Evolutionary conservation across 1,140 invertebrate species (phyloP).

Genomic region (Drosophila sucinea): DNA sequence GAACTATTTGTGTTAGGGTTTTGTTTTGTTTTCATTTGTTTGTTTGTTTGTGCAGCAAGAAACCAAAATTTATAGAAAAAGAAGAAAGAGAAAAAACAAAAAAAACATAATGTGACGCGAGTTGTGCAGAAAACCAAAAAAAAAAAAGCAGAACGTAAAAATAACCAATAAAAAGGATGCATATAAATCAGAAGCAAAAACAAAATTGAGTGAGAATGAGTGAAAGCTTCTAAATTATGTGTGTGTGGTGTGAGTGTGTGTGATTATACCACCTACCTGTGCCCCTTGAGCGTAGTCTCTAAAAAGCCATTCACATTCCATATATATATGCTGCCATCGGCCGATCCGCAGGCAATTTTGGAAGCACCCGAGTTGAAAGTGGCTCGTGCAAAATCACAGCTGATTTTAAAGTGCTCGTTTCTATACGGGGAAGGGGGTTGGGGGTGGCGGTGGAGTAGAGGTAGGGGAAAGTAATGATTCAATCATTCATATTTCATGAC

Average conservation of each 20-base stretch:
- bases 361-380: slow-evolving; percentile 95
- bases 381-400: slow-evolving; percentile 96
- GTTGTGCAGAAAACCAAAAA: not conserved
- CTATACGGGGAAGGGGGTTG: slow-evolving; percentile 83
- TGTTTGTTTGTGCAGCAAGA: slow-evolving; percentile 11
- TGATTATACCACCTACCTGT: slow-evolving; percentile 86
- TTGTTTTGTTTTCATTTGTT: not conserved
- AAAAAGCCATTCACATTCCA: slow-evolving; percentile 94
- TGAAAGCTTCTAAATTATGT: not conserved
- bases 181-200: not conserved
- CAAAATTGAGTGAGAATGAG: not conserved
- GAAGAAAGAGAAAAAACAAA: not conserved
- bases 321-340: slow-evolving; percentile 95
- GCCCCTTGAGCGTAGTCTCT: slow-evolving; percentile 93
- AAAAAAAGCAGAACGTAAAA: too few species aligned
- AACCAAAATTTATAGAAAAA: slow-evolving; percentile 22
- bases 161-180: too few species aligned
- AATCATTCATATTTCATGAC: not conserved
- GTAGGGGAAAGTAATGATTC: not conserved
- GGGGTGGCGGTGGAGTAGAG: slow-evolving; percentile 58
- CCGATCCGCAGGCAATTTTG: slow-evolving; percentile 94
- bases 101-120: not conserved
- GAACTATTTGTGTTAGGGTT: slow-evolving; percentile 54
- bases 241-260: too few species aligned
- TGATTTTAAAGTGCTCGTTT: slow-evolving; percentile 96